Evolutionary conservation across 2,113 vertebrate genomes (phyloP), one percentile per base, ranked within the genome.

Genomic region (Zootoca vivipara): DNA sequence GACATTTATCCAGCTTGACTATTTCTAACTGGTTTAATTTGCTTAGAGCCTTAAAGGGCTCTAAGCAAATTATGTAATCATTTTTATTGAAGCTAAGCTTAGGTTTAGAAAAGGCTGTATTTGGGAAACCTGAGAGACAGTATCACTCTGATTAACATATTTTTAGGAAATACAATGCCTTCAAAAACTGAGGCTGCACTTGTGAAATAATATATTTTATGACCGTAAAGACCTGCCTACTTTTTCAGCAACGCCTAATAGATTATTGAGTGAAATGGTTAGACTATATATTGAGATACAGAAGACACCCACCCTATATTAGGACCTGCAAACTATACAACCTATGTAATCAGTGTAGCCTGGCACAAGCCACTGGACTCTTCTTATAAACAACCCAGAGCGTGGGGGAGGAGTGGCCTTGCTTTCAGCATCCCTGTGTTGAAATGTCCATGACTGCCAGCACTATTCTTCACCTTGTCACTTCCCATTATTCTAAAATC

Each of bases 381-480:
- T 69, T 74, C 78, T 16, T 8, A 89, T 28, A 3, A 28, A 78
- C 52, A 4, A 10, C n/a, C 62, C 16, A 1, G 73, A 69, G 87
- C 75, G 85, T 33, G 82, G 91, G 87, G 90, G 28, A 22, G 89
- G 12, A 0, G 84, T 58, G 87, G 85, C 87, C 82, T 90, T 33
- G 90, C 92, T 96, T 95, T 96, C 95, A 95, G 94, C 93, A 95
- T 92, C 93, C 94, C 91, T 95, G 92, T 89, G 91, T 93, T 89
- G 95, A 95, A 97, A 94, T 93, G 92, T 89, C 94, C 82, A 74
- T 92, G 95, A 91, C 94, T 89, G 95, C 95, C 94, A 95, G 87
- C 91, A 82, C 93, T 90, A 96, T 96, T 95, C 96, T 97, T 95
- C 92, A 87, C 90, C 94, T 94, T 96, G 96, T 97, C 95, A 96